Percentiles rank a stretch among this genome's conserved stretches.
Evolutionary conservation across 2,888 invertebrate genomes (phyloP).

Genomic region (Drosophila infuscata): DNA sequence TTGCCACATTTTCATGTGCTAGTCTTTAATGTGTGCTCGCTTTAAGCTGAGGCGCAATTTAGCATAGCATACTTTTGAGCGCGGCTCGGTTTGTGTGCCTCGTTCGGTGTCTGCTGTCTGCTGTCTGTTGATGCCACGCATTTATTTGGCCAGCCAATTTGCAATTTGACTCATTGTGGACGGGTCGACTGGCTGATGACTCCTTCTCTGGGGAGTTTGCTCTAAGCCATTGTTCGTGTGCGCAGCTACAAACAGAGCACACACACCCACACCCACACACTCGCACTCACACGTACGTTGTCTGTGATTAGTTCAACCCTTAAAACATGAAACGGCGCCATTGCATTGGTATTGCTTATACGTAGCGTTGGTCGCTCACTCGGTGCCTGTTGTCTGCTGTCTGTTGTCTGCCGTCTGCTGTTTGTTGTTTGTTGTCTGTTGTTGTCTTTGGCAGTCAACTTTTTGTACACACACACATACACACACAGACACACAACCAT

Average conservation of each 20-base stretch:
- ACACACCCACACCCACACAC: conserved; percentile 9
- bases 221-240: conserved; percentile 47
- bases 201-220: conserved; percentile 39
- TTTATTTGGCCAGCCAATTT: conserved; percentile 52
- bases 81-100: background rate
- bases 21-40: conserved; percentile 30
- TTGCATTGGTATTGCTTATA: conserved; percentile 74
- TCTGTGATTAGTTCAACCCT: conserved; percentile 80
- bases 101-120: background rate
- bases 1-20: conserved; percentile 12
- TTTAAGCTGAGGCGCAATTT: conserved; percentile 45
- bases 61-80: conserved; percentile 56
- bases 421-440: conserved; percentile 36
- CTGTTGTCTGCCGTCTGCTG: conserved; percentile 33
- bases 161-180: conserved; percentile 41
- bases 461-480: conserved; percentile 49
- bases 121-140: conserved; percentile 7
- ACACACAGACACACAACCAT: conserved; percentile 22
- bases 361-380: conserved; percentile 58
- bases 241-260: conserved; percentile 47
- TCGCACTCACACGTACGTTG: conserved; percentile 29
- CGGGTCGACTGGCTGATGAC: background rate
- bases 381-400: conserved; percentile 26
- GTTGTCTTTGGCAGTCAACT: conserved; percentile 67
- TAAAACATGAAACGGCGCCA: conserved; percentile 67